Conservation (phyloP, 2,113 vertebrate genomes). For the Epinephelus moara region DNA sequence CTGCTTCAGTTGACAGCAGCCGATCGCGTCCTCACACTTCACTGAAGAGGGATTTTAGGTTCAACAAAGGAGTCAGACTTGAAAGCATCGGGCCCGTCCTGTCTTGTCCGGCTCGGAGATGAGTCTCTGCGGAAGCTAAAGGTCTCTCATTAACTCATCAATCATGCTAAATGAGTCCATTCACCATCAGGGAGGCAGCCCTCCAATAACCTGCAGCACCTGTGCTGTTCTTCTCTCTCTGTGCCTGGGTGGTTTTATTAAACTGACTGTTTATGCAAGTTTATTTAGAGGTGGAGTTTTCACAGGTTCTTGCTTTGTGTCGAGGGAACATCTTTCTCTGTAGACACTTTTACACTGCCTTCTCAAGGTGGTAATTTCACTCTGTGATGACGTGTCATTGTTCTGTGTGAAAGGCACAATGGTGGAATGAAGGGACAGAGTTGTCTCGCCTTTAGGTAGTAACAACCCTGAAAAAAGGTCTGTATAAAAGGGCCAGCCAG, state of each 20-base stretch:
- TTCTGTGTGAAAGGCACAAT: too few species aligned
- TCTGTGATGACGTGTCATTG: too few species aligned
- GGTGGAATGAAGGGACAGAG: too few species aligned
- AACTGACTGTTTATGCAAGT: neutral
- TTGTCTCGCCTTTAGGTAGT: too few species aligned
- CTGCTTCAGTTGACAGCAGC: neutral
- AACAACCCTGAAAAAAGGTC: too few species aligned
- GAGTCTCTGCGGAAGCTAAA: conserved; percentile 29
- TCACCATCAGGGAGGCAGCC: conserved; percentile 13
- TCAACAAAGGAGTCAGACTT: conserved; percentile 11
- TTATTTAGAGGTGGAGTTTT: neutral
- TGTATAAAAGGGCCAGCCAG: too few species aligned
- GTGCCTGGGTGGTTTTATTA: neutral
- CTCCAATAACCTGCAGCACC: conserved; percentile 42
- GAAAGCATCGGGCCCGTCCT: conserved; percentile 8
- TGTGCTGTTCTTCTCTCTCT: conserved; percentile 13
- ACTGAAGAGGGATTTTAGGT: neutral
- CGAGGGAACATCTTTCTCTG: neutral
- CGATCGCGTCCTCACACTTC: neutral
- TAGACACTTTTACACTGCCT: too few species aligned
- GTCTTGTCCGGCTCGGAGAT: conserved; percentile 32
- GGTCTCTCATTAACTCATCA: conserved; percentile 66
- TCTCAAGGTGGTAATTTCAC: too few species aligned
- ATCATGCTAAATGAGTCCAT: conserved; percentile 47
- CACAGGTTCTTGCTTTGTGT: neutral